These are phyloP conservation scores for Ennomos erosarius DNA, from an alignment of 2,888 invertebrate species.

Conservation along the genomic window DNA sequence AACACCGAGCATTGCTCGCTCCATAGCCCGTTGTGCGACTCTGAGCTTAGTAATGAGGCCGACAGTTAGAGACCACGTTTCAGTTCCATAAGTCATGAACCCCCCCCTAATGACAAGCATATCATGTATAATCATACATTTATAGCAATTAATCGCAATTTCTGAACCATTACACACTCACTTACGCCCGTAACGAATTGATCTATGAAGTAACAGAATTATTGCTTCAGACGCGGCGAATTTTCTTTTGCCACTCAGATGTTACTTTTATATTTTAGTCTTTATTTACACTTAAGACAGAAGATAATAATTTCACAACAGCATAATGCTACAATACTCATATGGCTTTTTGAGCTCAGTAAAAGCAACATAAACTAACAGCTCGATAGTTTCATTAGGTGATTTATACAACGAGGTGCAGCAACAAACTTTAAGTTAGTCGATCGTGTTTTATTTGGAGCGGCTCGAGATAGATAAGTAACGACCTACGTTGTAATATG, in stretches of 20 bases:
- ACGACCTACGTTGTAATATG: constrained; percentile 31
- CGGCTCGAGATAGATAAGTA: constrained; percentile 32
- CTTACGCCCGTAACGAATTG: constrained; percentile 34
- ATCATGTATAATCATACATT: constrained; percentile 4
- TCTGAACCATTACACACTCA: constrained; percentile 9
- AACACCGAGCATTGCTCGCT: too few species aligned
- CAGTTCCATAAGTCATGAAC: too few species aligned
- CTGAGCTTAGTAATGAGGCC: too few species aligned
- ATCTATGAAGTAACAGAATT: constrained; percentile 37
- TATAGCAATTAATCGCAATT: background rate
- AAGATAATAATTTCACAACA: too few species aligned
- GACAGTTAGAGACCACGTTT: too few species aligned
- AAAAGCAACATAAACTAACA: constrained; percentile 42
- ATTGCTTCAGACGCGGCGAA: constrained; percentile 18
- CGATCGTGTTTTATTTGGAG: constrained; percentile 35
- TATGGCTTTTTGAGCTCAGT: constrained; percentile 15
- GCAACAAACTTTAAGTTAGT: constrained; percentile 39
- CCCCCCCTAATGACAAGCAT: too few species aligned
- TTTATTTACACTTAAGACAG: too few species aligned
- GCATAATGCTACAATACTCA: constrained; percentile 7
- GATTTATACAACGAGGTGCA: constrained; percentile 43
- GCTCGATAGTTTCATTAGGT: constrained; percentile 38
- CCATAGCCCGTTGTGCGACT: too few species aligned
- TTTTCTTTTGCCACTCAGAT: too few species aligned
- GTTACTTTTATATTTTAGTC: background rate